Evolutionary conservation across 2,888 invertebrate genomes (phyloP).

Genomic region (Trimorus sp.): DNA sequence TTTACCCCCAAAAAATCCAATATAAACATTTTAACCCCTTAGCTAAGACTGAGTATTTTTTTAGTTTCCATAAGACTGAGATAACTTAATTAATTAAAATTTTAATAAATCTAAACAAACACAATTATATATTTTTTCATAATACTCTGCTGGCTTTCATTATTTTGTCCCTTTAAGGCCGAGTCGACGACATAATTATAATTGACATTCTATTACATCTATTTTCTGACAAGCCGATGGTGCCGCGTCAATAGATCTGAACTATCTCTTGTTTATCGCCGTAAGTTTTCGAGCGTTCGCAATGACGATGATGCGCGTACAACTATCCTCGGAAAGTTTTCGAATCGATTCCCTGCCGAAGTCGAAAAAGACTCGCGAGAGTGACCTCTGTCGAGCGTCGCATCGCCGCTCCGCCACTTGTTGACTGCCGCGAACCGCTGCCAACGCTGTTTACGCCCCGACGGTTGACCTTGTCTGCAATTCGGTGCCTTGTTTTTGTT

Average conservation of each 20-base stretch:
- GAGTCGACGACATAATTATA: too few species aligned
- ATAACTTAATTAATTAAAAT: too few species aligned
- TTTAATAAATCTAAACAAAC: too few species aligned
- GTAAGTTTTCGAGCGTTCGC: slow-evolving; percentile 29
- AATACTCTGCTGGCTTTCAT: too few species aligned
- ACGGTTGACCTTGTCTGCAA: slow-evolving; percentile 15
- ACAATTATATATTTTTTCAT: too few species aligned
- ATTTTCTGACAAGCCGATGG: not conserved
- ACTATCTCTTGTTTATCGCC: slow-evolving; percentile 20
- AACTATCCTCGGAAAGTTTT: slow-evolving; percentile 43
- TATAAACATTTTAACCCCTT: too few species aligned
- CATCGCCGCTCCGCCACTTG: slow-evolving; percentile 38
- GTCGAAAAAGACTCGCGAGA: slow-evolving; percentile 40
- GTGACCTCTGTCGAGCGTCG: slow-evolving; percentile 35
- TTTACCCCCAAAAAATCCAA: too few species aligned
- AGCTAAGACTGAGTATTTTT: too few species aligned
- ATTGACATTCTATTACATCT: too few species aligned
- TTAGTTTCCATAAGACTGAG: too few species aligned
- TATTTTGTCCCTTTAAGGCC: too few species aligned
- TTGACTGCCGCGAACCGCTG: slow-evolving; percentile 36
- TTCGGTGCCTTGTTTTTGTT: slow-evolving; percentile 14
- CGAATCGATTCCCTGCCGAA: slow-evolving; percentile 40
- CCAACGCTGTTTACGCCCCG: slow-evolving; percentile 17
- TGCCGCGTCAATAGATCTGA: too few species aligned
- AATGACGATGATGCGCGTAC: slow-evolving; percentile 42